Evolutionary conservation across 1,140 invertebrate genomes (phyloP).

Genomic region (Nasonia vitripennis): DNA sequence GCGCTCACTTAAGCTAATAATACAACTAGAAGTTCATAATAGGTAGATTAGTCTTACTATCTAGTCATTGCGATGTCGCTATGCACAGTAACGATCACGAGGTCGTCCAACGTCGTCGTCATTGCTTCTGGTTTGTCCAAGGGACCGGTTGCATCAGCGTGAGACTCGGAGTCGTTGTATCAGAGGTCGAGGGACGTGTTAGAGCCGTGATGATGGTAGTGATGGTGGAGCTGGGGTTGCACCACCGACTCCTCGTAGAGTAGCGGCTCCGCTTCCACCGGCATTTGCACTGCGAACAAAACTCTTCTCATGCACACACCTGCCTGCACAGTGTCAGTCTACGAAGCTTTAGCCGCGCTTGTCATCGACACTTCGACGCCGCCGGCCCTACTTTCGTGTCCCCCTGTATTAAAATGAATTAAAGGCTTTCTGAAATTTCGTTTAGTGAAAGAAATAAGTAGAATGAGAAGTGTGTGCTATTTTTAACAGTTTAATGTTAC

Average conservation of each 20-base stretch:
- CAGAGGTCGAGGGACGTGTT: constrained; percentile 69
- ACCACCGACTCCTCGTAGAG: constrained; percentile 60
- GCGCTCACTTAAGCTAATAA: neutral
- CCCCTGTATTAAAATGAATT: constrained; percentile 38
- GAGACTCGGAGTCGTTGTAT: constrained; percentile 55
- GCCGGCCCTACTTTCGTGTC: constrained; percentile 14
- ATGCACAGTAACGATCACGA: constrained; percentile 24
- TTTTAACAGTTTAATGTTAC: neutral
- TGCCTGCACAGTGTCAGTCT: constrained; percentile 14
- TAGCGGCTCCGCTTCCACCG: constrained; percentile 68
- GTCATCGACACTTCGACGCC: neutral
- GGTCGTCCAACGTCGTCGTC: neutral
- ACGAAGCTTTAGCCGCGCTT: constrained; percentile 31
- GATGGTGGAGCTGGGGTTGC: neutral
- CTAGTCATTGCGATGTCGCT: neutral
- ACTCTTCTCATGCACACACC: constrained; percentile 68
- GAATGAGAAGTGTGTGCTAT: too few species aligned
- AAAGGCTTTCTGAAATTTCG: neutral
- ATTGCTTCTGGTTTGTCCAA: neutral
- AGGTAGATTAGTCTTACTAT: neutral
- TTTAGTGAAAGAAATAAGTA: too few species aligned
- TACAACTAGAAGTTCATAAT: neutral
- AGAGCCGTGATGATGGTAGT: constrained; percentile 63
- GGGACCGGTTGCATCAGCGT: neutral
- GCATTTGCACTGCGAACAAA: constrained; percentile 72